Conservation (phyloP, 2,888 invertebrate genomes). For the Caenorhabditis angaria region DNA sequence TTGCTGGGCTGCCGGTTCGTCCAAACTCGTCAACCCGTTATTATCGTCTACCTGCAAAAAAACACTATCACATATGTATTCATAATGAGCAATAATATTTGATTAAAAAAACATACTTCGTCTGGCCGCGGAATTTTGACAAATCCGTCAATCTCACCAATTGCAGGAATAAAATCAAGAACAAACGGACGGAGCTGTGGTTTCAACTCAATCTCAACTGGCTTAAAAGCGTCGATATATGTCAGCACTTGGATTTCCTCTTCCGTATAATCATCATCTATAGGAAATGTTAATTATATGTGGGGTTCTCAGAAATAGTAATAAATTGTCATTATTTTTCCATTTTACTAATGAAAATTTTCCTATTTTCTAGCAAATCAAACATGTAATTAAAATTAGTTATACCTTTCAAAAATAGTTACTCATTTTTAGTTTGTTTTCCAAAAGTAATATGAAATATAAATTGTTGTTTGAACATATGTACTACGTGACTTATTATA, state of each 20-base stretch:
- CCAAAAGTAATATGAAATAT: no score
- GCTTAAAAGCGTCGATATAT: constrained; percentile 78
- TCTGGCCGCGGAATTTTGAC: constrained; percentile 86
- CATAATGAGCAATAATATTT: background rate
- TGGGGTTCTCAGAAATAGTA: background rate
- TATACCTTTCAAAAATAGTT: no score
- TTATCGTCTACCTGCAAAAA: constrained; percentile 66
- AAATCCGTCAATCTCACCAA: constrained; percentile 98
- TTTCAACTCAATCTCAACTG: constrained; percentile 81
- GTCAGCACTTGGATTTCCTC: constrained; percentile 87
- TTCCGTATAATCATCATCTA: constrained; percentile 26
- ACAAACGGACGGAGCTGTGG: constrained; percentile 91
- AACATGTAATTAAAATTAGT: no score
- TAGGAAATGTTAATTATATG: background rate
- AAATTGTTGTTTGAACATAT: no score
- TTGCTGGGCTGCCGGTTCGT: constrained; percentile 93
- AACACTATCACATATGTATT: background rate
- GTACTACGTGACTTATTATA: no score
- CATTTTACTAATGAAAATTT: background rate
- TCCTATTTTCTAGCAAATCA: no score
- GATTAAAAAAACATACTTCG: constrained; percentile 58
- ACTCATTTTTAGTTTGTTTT: no score
- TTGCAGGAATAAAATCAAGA: constrained; percentile 95
- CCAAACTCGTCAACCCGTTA: constrained; percentile 74
- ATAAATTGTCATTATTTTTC: background rate